phyloP scores from a whole-genome alignment of 2,113 vertebrate genomes.

The Albula goreensis region DNA sequence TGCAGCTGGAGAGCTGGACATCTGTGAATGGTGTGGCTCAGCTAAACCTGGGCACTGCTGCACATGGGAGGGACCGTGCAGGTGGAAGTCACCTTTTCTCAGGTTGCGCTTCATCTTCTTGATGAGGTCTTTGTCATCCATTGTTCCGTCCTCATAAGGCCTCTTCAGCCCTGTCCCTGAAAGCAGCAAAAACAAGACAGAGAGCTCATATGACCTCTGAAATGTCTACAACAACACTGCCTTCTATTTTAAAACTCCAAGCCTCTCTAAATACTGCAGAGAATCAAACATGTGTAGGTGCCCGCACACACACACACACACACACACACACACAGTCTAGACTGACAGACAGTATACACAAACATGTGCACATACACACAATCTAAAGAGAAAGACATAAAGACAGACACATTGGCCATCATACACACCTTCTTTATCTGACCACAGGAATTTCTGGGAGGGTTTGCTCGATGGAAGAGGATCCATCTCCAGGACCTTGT shows the following conservation, averaged over 20 bases:
- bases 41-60: constrained; percentile 43
- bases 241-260: too few relatives aligned
- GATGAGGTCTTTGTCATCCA: constrained; percentile 96
- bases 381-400: not conserved
- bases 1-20: constrained; percentile 27
- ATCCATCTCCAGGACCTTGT: constrained; percentile 98
- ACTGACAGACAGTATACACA: not conserved
- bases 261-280: not conserved
- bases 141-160: constrained; percentile 88
- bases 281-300: not conserved
- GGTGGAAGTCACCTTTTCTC: constrained; percentile 82
- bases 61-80: constrained; percentile 43
- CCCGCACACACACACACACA: constrained; percentile 1
- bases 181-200: not conserved
- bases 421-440: constrained; percentile 90
- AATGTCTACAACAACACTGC: not conserved
- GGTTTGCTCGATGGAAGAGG: constrained; percentile 95
- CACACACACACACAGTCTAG: too few relatives aligned
- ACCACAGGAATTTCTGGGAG: constrained; percentile 94
- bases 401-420: constrained; percentile 10
- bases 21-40: constrained; percentile 1
- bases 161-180: constrained; percentile 85
- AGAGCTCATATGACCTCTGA: not conserved
- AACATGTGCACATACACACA: not conserved
- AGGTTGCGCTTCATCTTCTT: constrained; percentile 99